Evolutionary conservation across 2,113 vertebrate species (phyloP), one percentile per base, ranked within the genome.

Genomic region (Pimephales promelas): DNA sequence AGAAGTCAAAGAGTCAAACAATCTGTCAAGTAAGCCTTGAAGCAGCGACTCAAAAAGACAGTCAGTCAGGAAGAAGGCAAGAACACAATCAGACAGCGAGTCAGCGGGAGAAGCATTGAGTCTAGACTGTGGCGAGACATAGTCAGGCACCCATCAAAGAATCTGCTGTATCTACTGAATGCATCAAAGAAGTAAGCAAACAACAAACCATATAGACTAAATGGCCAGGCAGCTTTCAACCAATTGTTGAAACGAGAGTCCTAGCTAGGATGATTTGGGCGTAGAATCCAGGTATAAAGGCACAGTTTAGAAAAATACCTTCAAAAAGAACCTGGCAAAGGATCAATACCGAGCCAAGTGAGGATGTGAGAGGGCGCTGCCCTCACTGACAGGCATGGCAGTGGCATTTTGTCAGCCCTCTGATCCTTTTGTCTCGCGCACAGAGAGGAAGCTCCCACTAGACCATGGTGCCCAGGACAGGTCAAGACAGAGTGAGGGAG

Each of bases 1-100:
- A 34, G 11, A 34, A 84, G 75, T 91, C 89, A 90, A 84, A 89
- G 87, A 85, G 90, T 87, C 85, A 91, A 91, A 90, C 88, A 88
- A 64, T 59, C 86, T 57, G 45, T 85, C 80, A 72, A 87, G 52
- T 28, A 76, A 45, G 54, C 47, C 52, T 78, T 59, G 3, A 84
- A 76, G 59, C 76, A 47, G 31, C 4, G 47, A 81, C 47, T 81
- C 79, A 81, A 81, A 61, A 81, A 81, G 87, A 66, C 62, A 90
- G 82, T 90, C 84, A 88, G 85, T 82, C 10, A 47, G 87, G 84
- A 61, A 91, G 10, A 79, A 89, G 82, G 66, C 83, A 88, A 57
- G 36, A 20, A 59, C 52, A 76, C 20, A 43, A 49, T 13, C 74
- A 85, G 61, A 83, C 59, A 61, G 47, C 10, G 31, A 83, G 80